These are phyloP conservation scores for Troilus luridus DNA, from an alignment of 2,888 invertebrate genomes.

Conservation along the genomic window DNA sequence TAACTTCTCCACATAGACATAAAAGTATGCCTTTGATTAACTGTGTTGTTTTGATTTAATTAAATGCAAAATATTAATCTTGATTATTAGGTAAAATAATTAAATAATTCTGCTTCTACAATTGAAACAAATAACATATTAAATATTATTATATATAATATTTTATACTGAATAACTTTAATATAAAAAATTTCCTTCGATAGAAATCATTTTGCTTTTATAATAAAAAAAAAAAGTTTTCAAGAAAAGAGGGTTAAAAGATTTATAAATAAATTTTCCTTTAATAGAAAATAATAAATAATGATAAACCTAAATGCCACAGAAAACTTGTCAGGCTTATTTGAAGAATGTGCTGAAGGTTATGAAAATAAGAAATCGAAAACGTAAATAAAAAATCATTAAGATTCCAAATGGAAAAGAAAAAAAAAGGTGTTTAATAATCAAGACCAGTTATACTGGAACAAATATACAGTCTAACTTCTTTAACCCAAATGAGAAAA, in stretches of 20 bases:
- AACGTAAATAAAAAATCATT: neutral
- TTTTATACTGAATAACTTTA: neutral
- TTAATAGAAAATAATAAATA: neutral
- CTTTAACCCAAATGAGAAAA: neutral
- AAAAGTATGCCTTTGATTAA: constrained; percentile 15
- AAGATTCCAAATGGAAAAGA: neutral
- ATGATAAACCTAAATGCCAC: neutral
- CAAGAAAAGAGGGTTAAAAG: neutral
- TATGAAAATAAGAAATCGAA: constrained; percentile 43
- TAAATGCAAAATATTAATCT: constrained; percentile 27
- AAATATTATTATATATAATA: neutral
- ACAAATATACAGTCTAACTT: constrained; percentile 38
- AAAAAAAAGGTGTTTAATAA: constrained; percentile 1
- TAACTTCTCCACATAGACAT: constrained; percentile 25
- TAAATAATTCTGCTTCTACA: neutral
- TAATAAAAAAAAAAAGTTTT: constrained; percentile 8
- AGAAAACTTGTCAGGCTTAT: constrained; percentile 30
- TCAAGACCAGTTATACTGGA: neutral
- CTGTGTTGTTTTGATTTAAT: neutral
- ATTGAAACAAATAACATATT: constrained; percentile 45
- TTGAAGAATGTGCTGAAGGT: constrained; percentile 47
- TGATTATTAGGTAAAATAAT: constrained; percentile 10
- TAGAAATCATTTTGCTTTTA: neutral
- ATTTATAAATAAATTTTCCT: neutral
- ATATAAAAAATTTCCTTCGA: neutral